These are phyloP conservation scores for Ahaetulla prasina DNA, from an alignment of 2,113 vertebrate species.

Conservation along the genomic window DNA sequence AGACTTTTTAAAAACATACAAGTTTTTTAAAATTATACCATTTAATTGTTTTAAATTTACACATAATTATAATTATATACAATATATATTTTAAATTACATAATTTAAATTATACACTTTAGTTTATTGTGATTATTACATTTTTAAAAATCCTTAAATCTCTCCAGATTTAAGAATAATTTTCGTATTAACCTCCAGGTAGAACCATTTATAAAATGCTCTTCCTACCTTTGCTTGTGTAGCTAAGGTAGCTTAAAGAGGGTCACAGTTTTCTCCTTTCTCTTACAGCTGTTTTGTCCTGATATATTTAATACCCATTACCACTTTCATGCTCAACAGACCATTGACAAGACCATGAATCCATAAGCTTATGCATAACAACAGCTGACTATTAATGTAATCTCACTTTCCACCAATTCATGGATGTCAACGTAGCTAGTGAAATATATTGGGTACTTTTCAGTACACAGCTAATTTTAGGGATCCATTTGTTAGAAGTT, in stretches of 20 bases:
- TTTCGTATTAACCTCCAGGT: not conserved
- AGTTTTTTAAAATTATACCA: not conserved
- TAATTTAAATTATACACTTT: not conserved
- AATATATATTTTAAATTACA: not conserved
- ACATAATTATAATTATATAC: not conserved
- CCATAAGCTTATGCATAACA: not conserved
- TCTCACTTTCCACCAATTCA: not conserved
- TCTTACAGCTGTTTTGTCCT: not conserved
- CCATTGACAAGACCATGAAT: not conserved
- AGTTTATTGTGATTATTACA: not conserved
- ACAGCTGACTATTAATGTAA: not conserved
- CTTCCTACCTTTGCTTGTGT: not conserved
- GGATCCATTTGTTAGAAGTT: not conserved
- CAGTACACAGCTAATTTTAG: not conserved
- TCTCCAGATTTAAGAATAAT: not conserved
- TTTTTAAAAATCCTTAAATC: not conserved
- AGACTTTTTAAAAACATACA: too few relatives aligned
- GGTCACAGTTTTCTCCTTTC: not conserved
- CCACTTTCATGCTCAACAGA: not conserved
- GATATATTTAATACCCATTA: not conserved
- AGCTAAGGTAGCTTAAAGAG: not conserved
- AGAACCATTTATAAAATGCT: not conserved
- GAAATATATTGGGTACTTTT: not conserved
- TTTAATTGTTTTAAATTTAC: not conserved
- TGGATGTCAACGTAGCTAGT: not conserved